Base-by-base conservation (phyloP, 2,113 vertebrate species). In the Ameiurus melas region DNA sequence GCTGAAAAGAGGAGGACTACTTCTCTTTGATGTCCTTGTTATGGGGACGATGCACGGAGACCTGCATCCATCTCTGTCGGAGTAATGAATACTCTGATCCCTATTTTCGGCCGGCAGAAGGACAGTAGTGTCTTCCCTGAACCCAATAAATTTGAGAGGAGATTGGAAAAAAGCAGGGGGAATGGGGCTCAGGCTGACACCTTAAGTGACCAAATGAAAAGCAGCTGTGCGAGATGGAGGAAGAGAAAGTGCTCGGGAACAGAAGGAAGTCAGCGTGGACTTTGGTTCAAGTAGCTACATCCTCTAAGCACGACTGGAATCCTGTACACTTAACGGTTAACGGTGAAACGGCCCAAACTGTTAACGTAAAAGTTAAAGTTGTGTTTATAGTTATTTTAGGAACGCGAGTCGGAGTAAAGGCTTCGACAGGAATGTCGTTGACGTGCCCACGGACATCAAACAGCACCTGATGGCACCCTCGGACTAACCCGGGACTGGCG, bases 91-190 rank as follows among this genome's bases (percentile, higher is more conserved):
- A 94, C 96, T 95, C 95, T 96, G 95, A 96, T 96, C 95, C 95
- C 95, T 95, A 95, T 96, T 96, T 95, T 94, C 95, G 94, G 94
- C 91, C 90, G n/a, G 93, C 93, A 93, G 95, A 96, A 96, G 95
- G 96, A 96, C 95, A 95, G 95, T 93, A 95, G 95, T 94, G 95
- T 94, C 95, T 96, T 94, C 94, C 93, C 94, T 96, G 95, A 96
- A 96, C 95, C 96, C 95, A 96, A 96, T 96, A 96, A 96, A 96
- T 96, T 96, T 96, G 94, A 96, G 92, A 94, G 92, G 93, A 96
- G 95, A 96, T 96, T 96, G 95, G 94, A 96, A 96, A 96, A 96
- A 95, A 93, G 94, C 19, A 94, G 93, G 89, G 94, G 93, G 87
- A 90, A 94, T 94, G 93, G 94, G 82, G 94, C 91, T 92, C 92